Evolutionary conservation across 2,113 vertebrate species (phyloP).

Genomic region (Hystrix cristata): DNA sequence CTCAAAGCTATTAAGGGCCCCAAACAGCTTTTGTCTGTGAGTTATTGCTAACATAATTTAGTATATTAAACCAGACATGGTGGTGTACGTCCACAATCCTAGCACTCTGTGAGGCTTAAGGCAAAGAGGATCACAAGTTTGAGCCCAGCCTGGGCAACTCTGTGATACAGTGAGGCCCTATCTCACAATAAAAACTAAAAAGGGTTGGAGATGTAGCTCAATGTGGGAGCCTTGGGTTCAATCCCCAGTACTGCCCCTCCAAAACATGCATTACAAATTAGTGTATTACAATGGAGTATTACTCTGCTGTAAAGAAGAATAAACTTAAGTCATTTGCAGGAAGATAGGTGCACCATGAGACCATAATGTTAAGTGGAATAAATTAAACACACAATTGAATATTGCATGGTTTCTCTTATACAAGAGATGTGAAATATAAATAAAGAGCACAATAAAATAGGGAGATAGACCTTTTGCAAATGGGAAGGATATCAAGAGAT

Average conservation of each 20-base stretch:
- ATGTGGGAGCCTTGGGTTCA: neutral
- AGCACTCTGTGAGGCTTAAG: neutral
- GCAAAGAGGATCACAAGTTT: neutral
- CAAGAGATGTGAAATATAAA: neutral
- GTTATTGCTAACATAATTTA: neutral
- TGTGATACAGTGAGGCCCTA: neutral
- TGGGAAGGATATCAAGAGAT: neutral
- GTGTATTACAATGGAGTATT: neutral
- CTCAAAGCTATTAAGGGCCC: constrained; percentile 1
- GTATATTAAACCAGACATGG: neutral
- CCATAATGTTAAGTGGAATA: neutral
- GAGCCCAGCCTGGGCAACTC: neutral
- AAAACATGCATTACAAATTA: neutral
- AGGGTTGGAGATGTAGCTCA: neutral
- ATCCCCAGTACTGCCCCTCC: neutral
- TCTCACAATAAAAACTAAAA: neutral
- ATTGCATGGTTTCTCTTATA: neutral
- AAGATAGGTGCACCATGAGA: neutral
- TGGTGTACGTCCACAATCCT: neutral
- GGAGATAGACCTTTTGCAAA: neutral
- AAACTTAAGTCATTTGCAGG: neutral
- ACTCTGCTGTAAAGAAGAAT: neutral
- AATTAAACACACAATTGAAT: neutral
- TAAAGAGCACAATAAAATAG: neutral
- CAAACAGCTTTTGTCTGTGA: constrained; percentile 23